Base-by-base conservation (phyloP, 2,888 invertebrate species). In the Drosophila mimica region DNA sequence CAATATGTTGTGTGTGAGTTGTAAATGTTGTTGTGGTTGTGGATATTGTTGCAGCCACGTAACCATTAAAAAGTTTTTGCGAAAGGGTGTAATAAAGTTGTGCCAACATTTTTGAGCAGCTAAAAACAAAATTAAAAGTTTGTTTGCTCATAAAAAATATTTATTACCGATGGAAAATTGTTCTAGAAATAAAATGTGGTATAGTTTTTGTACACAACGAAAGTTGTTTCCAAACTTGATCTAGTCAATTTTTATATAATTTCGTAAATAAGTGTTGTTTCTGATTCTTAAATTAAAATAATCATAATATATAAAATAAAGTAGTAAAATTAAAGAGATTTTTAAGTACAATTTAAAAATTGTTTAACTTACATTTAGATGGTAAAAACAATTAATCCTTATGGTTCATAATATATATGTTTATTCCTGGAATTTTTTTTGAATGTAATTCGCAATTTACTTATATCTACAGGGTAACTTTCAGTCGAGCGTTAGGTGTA, bases 1-100 rank as follows among this genome's bases (percentile, higher is more conserved):
- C 67, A 72, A 76, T 57, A 48, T 54, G 54, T 67, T 57, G 20
- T 57, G 61, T 72, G 65, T 61, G 66, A 58, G 66, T 52, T 57
- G 25, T 46, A 40, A 36, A 46, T 48, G 7, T 49, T 46, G n/a
- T 54, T 51, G 38, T n/a, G 43, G 30, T 30, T 46, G 20, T 20
- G 46, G 20, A 4, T 33, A 30, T 34, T 62, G 30, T 49, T 46
- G 48, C 31, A 28, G 38, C 25, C 17, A 38, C 54, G 36, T 30
- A 38, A 11, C 20, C 56, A 33, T 38, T 33, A 25, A 20, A 28
- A 40, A 30, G 57, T 57, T 57, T 57, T 57, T 9, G 11, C 20
- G 13, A 31, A 57, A 43, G 57, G 43, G 43, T 57, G 20, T 30
- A 40, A 57, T 57, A 57, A 40, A 38, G 38, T 56, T 56, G 38